Evolutionary conservation across 2,888 invertebrate species (phyloP), one percentile per base, ranked within the genome.

Genomic region (Eupithecia vulgata): DNA sequence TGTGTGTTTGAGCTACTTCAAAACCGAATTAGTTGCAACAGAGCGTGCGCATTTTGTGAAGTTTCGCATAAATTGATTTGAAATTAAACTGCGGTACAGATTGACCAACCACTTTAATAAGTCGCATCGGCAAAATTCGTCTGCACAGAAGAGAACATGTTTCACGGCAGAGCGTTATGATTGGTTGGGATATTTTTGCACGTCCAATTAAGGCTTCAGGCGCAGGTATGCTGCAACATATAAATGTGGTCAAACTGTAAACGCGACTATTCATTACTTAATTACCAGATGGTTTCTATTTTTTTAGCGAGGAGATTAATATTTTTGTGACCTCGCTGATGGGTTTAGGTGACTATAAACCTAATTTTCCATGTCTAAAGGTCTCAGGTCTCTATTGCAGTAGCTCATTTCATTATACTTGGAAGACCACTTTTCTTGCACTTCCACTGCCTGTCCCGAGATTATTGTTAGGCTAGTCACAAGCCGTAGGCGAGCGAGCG

Each of bases 361-460:
- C 57, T 57, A 13, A 57, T 57, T 7, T 5, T 13, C 57, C 12
- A 57, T 57, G 57, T 57, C 1, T 57, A 13, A 57, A 25, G 57
- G 37, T 66, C 17, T 59, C 5, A 71, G 57, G 37, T 66, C 17
- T 59, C 5, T 71, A 52, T 5, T 45, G 30, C 74, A 75, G 65
- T 75, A 76, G 70, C 71, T 68, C 66, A 69, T 25, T 65, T 68
- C 66, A 69, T 25, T 65, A n/a, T 35, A 48, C 59, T 70, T 57
- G 12, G 34, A 30, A 48, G 7, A 48, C 75, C 15, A 64, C 35
- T 64, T 64, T 74, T 78, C 80, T 80, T 83, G 83, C 80, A 80
- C 82, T 78, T 69, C 67, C 88, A 91, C 91, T 91, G 92, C 92
- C 92, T 88, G 79, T 81, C 80, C 80, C 80, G 91, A 91, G 90